A percentile compares a stretch with the other conserved stretches of the same genome.
phyloP scores from a whole-genome alignment of 1,140 invertebrate species.

The Drosophila miranda region DNA sequence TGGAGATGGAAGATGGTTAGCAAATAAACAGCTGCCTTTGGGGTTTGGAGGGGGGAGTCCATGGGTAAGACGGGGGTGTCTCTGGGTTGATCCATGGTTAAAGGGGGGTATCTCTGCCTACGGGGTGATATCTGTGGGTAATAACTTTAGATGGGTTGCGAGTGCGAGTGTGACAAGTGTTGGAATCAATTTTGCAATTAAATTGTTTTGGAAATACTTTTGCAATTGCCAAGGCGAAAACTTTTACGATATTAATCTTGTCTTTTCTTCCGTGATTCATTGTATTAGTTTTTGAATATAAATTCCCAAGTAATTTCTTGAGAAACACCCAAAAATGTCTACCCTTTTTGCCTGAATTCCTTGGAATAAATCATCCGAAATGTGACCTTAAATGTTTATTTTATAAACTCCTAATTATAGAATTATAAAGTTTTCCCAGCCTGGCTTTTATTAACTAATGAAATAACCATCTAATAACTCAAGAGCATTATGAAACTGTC shows the following conservation, averaged over 20 bases:
- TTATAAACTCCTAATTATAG: conserved; percentile 30
- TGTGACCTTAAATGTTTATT: not conserved
- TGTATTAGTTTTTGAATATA: too few species aligned
- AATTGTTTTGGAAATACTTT: conserved; percentile 33
- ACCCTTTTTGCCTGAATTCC: too few species aligned
- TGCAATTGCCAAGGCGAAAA: conserved; percentile 6
- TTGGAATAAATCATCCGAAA: too few species aligned
- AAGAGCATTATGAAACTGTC: conserved; percentile 46
- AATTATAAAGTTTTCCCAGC: conserved; percentile 33
- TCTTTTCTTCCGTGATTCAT: too few species aligned
- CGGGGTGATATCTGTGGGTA: not conserved
- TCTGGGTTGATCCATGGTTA: conserved; percentile 3
- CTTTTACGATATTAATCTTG: not conserved
- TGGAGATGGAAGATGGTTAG: conserved; percentile 39
- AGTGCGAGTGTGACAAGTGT: conserved; percentile 42
- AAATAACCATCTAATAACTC: conserved; percentile 48
- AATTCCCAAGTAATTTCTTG: too few species aligned
- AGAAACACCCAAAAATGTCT: too few species aligned
- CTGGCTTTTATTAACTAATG: conserved; percentile 34
- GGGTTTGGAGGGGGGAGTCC: not conserved
- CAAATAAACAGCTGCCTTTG: conserved; percentile 43
- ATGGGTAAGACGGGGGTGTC: conserved; percentile 1
- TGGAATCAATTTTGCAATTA: conserved; percentile 31
- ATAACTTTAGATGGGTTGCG: too few species aligned
- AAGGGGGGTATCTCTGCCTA: conserved; percentile 9